Base-by-base conservation (phyloP, 2,888 invertebrate species). In the Neuroscelio doddi region DNA sequence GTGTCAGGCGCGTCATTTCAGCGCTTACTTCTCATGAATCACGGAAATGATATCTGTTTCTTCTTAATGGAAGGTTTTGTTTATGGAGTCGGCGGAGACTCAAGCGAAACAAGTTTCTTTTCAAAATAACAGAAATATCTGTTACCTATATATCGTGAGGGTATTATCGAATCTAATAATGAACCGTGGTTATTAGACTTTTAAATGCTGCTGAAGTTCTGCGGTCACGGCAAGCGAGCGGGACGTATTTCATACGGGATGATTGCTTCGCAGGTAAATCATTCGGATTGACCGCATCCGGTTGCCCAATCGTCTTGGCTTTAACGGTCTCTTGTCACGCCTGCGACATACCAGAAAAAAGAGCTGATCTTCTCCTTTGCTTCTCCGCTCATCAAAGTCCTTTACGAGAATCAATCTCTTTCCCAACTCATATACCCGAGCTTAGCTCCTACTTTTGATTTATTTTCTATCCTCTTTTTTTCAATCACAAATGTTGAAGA, bases 211-310 rank as follows among this genome's bases (percentile, higher is more conserved):
- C 45, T 55, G 34, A 53, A 59, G 47, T 38, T 55, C 38, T 52
- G 55, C 52, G 59, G 52, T 65, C 30, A 52, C 16, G 55, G 55
- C 12, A 10, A 51, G 39, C 30, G 56, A 46, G 41, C 44, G 63
- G 45, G 51, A 70, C 70, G 73, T 76, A 75, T 75, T 78, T 79
- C 76, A 78, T 47, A 14, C 71, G 69, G 69, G 72, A 72, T 68
- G 74, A 71, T 70, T 73, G 66, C 67, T 74, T 74, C 53, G 58
- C 71, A 75, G 73, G 62, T 80, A 76, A 80, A 80, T 81, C 77
- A 78, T 73, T 69, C 69, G 73, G 73, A 77, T 73, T 72, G 78
- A 77, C 78, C 79, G 77, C 75, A 81, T 81, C 81, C 80, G 79
- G 76, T 80, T 77, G 75, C 73, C 74, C 76, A 77, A 79, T 77